Base-by-base conservation (phyloP, 2,888 invertebrate genomes). In the Agrochola lota region DNA sequence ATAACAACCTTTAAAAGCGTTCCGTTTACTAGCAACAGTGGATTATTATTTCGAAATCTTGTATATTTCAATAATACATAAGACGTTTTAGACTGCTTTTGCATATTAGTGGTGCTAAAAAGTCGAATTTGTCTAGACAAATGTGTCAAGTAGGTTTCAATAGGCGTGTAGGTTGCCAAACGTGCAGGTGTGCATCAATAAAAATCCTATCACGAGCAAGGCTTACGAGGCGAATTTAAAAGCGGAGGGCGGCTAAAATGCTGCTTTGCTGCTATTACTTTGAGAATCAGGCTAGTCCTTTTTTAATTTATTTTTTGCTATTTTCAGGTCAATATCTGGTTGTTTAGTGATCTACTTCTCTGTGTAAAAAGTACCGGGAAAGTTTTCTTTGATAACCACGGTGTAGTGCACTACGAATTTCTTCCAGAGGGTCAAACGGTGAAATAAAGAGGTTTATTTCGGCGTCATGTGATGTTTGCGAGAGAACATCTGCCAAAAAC, bases 121-220 rank as follows among this genome's bases (percentile, higher is more conserved):
- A 81, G 80, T 74, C 83, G 76, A 88, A 89, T 88, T 85, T 62
- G 84, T 83, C 69, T 78, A 81, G 60, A 79, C 71, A 85, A 87
- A 87, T 77, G 80, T 87, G 86, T 88, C 74, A 72, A 84, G 77
- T 78, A 26, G 60, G 62, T 52, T 69, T 23, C 55, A 74, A 79
- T 81, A 66, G 69, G 26, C 43, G 40, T 68, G 74, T 72, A 80
- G 72, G 84, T 85, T 85, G 74, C 80, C 63, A 75, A 85, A 81
- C 67, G 55, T 78, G 85, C 85, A 89, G 77, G 86, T 87, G 87
- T 87, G 75, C 89, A 74, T 87, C 87, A 84, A 91, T 88, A 91
- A 91, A 91, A 92, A 89, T 85, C 77, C 60, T 88, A 88, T 87
- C 90, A 92, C 89, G 91, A 89, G 78, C 79, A 75, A 82, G 78